Conservation (phyloP, 2,113 vertebrate species). For the Tenebrosternarchus preto region DNA sequence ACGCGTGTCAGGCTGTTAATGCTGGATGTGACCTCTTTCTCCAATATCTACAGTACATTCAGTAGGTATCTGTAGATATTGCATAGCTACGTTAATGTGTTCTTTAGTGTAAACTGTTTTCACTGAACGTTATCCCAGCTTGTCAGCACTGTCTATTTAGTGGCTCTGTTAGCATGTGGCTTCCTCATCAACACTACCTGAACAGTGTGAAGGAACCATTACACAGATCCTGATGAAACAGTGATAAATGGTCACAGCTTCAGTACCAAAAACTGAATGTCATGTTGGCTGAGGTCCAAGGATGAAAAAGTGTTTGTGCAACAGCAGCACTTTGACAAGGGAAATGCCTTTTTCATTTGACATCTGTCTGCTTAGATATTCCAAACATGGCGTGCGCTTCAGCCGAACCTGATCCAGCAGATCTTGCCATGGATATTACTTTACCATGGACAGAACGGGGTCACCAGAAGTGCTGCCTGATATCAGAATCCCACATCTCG, state of each 20-base stretch:
- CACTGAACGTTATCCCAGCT: not conserved
- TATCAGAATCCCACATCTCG: constrained; percentile 40
- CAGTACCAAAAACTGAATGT: constrained; percentile 19
- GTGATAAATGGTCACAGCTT: constrained; percentile 12
- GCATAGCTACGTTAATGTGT: not conserved
- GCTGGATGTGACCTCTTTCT: constrained; percentile 47
- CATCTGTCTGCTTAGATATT: constrained; percentile 1
- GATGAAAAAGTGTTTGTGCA: not conserved
- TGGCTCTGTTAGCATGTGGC: constrained; percentile 32
- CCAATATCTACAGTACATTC: constrained; percentile 45
- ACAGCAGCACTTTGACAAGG: not conserved
- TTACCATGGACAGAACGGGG: constrained; percentile 34
- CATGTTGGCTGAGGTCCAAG: constrained; percentile 16
- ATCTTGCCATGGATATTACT: constrained; percentile 33
- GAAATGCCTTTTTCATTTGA: constrained; percentile 29
- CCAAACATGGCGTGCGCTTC: not conserved
- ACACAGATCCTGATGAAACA: constrained; percentile 29
- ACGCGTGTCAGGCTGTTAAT: not conserved
- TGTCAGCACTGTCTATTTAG: constrained; percentile 48
- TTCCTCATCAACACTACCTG: constrained; percentile 34
- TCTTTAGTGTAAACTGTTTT: constrained; percentile 11
- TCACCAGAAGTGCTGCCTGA: constrained; percentile 25
- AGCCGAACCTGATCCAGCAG: constrained; percentile 14
- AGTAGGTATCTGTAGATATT: not conserved
- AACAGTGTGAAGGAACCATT: constrained; percentile 18